Base-by-base conservation (phyloP, 2,888 invertebrate genomes). In the Embidobia sp. region DNA sequence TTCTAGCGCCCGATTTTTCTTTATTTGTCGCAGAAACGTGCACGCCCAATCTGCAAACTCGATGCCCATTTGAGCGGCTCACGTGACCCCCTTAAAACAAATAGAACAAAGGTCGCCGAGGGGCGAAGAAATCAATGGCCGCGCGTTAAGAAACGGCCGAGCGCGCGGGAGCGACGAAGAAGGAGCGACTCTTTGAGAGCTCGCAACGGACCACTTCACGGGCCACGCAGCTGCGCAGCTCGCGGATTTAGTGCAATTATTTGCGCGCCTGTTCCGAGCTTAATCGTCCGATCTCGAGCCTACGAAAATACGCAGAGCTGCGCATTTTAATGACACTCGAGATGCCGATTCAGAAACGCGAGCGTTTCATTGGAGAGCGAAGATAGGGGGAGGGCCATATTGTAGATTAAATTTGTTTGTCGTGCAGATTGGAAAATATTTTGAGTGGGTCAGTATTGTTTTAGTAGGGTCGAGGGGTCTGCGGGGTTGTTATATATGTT, bases 1-100 rank as follows among this genome's bases (percentile, higher is more conserved):
- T 46, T 64, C 18, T n/a, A n/a, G 22, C 22, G 11, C 11, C 26
- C 4, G 13, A 5, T 57, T 57, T 57, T 33, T 46, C 5, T 29
- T 67, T 80, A 46, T 51, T 77, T 67, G 77, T 81, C 76, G 59
- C 66, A 77, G 80, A 77, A 83, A 83, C 83, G 81, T 82, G 80
- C 79, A 73, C 81, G 78, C 78, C 79, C 80, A 81, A 83, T 82
- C 80, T 82, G 81, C 82, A 83, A 85, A 86, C 84, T 82, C 87
- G 85, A 82, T 88, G 88, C 85, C 85, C 87, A 87, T 88, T 88
- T 88, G 69, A 85, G 81, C 85, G 83, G 83, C 84, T 78, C 85
- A 85, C 78, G 78, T 79, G 79, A 78, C n/a, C 83, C 85, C 87
- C 86, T 85, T 85, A 85, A 88, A 86, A 87, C 87, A 88, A 88